These are phyloP conservation scores for Microdon myrmicae DNA, from an alignment of 2,888 invertebrate genomes.

Conservation along the genomic window DNA sequence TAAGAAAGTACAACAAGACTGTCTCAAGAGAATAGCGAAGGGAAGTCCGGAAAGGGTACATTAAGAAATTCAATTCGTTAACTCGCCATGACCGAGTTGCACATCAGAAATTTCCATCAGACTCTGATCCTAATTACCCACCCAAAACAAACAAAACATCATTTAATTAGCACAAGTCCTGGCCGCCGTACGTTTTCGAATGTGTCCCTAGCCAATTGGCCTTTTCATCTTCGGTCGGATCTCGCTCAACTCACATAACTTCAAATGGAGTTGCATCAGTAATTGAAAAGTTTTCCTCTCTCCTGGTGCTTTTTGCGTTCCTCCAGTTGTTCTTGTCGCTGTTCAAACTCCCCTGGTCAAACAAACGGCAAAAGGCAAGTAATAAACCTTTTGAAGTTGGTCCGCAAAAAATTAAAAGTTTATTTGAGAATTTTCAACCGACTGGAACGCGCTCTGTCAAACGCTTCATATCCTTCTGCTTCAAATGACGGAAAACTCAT, in stretches of 20 bases:
- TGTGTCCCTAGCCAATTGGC: constrained; percentile 19
- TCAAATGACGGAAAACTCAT: constrained; percentile 47
- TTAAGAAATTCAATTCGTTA: constrained; percentile 20
- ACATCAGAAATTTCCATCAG: constrained; percentile 29
- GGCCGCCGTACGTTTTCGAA: constrained; percentile 1
- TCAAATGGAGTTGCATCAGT: constrained; percentile 48
- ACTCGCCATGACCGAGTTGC: not conserved
- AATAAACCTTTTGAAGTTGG: constrained; percentile 38
- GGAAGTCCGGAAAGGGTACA: not conserved
- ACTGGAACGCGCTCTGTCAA: constrained; percentile 14
- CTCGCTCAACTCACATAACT: constrained; percentile 45
- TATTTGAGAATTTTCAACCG: constrained; percentile 14
- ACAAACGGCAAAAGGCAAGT: constrained; percentile 18
- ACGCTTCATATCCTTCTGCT: constrained; percentile 35
- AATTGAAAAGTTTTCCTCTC: constrained; percentile 49
- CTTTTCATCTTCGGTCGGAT: constrained; percentile 28
- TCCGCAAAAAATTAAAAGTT: constrained; percentile 14
- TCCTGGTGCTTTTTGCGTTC: not conserved
- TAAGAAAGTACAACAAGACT: not conserved
- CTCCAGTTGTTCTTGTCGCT: not conserved
- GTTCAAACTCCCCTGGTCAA: constrained; percentile 10
- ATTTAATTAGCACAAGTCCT: constrained; percentile 44
- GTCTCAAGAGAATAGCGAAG: not conserved
- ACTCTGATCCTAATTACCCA: constrained; percentile 43
- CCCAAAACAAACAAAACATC: constrained; percentile 42